Evolutionary conservation across 1,140 invertebrate species (phyloP).

Genomic region (Apis cerana): DNA sequence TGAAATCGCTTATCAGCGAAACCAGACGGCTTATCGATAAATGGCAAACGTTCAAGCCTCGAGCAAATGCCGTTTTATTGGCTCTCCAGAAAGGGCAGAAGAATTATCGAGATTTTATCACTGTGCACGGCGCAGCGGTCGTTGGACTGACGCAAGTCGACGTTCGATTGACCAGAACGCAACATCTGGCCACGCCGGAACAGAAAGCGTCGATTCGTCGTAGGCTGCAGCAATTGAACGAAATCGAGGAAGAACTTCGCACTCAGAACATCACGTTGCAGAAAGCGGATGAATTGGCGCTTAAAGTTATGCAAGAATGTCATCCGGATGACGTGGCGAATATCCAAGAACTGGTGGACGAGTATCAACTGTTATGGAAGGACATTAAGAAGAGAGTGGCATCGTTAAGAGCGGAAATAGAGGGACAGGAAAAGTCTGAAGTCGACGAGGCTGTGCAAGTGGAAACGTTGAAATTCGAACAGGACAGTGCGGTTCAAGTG

Average conservation of each 20-base stretch:
- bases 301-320: conserved; percentile 83
- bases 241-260: conserved; percentile 83
- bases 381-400: conserved; percentile 83
- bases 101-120: conserved; percentile 85
- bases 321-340: conserved; percentile 81
- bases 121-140: conserved; percentile 86
- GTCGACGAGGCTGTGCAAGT: conserved; percentile 86
- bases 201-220: conserved; percentile 74
- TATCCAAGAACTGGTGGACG: conserved; percentile 85
- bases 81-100: conserved; percentile 81
- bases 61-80: conserved; percentile 78
- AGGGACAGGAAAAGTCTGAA: conserved; percentile 75
- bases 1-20: conserved; percentile 80
- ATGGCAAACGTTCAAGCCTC: conserved; percentile 83
- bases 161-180: conserved; percentile 85
- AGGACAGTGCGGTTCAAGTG: conserved; percentile 89
- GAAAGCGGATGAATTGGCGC: conserved; percentile 83
- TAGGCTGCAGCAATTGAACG: conserved; percentile 79
- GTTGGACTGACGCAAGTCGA: conserved; percentile 87
- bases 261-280: conserved; percentile 81
- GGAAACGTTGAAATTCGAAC: conserved; percentile 88
- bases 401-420: conserved; percentile 79
- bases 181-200: conserved; percentile 83
- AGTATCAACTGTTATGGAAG: conserved; percentile 86
- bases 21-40: conserved; percentile 82